Evolutionary conservation across 2,797 vertebrate species (phyloP).

Genomic region (Muscicapa comitata): DNA sequence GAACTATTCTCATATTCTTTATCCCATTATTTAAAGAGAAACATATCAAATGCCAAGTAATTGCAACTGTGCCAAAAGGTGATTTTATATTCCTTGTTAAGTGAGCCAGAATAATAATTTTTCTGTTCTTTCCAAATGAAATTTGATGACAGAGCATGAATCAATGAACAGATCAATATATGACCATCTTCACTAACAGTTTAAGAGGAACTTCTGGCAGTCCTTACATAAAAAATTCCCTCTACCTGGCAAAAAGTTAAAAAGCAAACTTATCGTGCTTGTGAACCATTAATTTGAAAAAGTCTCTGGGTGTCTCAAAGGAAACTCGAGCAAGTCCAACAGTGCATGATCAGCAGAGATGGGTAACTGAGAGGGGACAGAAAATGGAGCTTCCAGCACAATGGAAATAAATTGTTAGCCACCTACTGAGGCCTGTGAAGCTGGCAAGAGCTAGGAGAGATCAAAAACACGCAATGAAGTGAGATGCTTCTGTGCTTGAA

Average conservation of each 20-base stretch:
- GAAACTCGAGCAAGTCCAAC: constrained; percentile 33
- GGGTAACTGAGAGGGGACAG: neutral
- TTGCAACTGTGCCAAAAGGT: constrained; percentile 18
- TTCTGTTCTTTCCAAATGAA: neutral
- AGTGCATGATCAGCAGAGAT: constrained; percentile 18
- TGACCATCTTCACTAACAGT: neutral
- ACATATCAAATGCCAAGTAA: constrained; percentile 28
- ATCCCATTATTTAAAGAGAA: constrained; percentile 5
- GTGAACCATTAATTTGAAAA: constrained; percentile 54
- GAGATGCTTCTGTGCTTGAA: neutral
- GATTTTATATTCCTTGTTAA: constrained; percentile 10
- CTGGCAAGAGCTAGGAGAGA: neutral
- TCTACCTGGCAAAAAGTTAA: constrained; percentile 20
- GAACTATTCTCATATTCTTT: constrained; percentile 43
- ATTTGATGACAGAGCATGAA: neutral
- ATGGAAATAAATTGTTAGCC: neutral
- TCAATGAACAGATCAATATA: constrained; percentile 34
- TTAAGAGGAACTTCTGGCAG: constrained; percentile 23
- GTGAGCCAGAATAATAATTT: constrained; percentile 18
- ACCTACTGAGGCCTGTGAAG: neutral
- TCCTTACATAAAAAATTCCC: neutral
- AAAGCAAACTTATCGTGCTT: constrained; percentile 9
- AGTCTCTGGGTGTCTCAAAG: constrained; percentile 16
- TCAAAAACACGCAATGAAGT: neutral
- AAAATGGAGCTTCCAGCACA: neutral